These are phyloP conservation scores for Harpagus bidentatus DNA, from an alignment of 2,113 vertebrate genomes.

Conservation along the genomic window DNA sequence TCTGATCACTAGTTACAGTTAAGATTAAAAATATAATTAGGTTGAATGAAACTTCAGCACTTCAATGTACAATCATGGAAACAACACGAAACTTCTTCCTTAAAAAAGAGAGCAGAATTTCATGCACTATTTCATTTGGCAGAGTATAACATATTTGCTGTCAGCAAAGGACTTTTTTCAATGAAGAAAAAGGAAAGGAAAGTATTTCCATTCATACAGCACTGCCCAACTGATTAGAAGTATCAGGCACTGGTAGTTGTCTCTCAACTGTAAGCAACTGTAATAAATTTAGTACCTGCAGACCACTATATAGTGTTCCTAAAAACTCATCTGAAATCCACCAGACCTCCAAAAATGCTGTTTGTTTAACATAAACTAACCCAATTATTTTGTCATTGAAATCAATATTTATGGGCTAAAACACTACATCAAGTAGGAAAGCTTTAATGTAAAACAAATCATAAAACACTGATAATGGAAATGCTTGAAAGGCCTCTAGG, in stretches of 20 bases:
- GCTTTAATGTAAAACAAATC: constrained; percentile 15
- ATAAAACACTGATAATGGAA: constrained; percentile 1
- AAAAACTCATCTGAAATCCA: background rate
- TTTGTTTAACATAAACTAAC: background rate
- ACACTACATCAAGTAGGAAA: background rate
- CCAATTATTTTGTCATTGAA: background rate
- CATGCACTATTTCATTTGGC: constrained; percentile 50
- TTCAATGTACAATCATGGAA: background rate
- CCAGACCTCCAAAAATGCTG: background rate
- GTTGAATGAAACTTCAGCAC: background rate
- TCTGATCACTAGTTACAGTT: background rate
- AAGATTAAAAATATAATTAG: background rate
- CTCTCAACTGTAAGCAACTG: background rate
- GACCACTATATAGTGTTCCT: background rate
- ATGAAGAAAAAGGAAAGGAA: background rate
- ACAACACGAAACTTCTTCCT: background rate
- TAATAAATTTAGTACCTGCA: background rate
- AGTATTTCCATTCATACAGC: background rate
- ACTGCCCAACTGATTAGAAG: background rate
- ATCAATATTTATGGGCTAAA: background rate
- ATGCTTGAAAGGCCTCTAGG: constrained; percentile 1
- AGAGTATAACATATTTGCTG: background rate
- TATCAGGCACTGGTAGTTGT: background rate
- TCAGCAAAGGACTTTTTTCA: constrained; percentile 8
- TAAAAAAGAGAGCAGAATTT: constrained; percentile 22